Evolutionary conservation across 1,140 invertebrate species (phyloP), one percentile per base, ranked within the genome.

Genomic region (Bombyx mandarina): DNA sequence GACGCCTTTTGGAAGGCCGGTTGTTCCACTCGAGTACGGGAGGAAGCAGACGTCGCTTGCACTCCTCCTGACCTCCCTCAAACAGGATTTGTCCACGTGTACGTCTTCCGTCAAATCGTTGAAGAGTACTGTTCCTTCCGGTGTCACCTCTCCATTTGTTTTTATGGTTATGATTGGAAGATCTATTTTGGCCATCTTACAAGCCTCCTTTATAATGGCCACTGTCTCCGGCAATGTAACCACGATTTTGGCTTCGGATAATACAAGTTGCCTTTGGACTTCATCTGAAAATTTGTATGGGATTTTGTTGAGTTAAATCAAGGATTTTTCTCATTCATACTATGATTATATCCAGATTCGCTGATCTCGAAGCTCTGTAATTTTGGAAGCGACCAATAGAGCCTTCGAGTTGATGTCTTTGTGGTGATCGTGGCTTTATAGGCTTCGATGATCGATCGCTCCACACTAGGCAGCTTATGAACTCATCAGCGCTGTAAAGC

Each of bases 1-100:
- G 0, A 97, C 96, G 9, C 95, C 96, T 90, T 98, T 98, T 1
- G 97, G 95, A 56, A 94, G 71, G 26, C 97, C 96, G 18, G 96
- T 97, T 2, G 96, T 97, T 18, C 96, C 96, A 74, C 95, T 97
- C 0, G 95, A 93, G 78, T 91, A 93, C 8, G 91, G 91, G 54
- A 93, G 62, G 54, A 93, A 79, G 52, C 89, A 86, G 8, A 90
- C 75, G 66, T 92, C 91, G 35, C 90, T 78, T 1, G 67, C 42
- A 57, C 67, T 75, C 53, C 88, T 72, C 62, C 80, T 85, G 1
- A 86, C 80, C 67, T 82, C 61, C 66, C 84, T 89, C 45, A 89
- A 70, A 64, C 82, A 86, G 6, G 83, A 81, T 46, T 88, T 88
- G 47, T 92, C 88, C 7, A 89, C 77, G 50, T 78, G 68, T 1